Percentiles rank a stretch among this genome's conserved stretches.
These are phyloP conservation scores for Cryptophagus acutangulus DNA, from an alignment of 2,888 invertebrate genomes.

Conservation along the genomic window DNA sequence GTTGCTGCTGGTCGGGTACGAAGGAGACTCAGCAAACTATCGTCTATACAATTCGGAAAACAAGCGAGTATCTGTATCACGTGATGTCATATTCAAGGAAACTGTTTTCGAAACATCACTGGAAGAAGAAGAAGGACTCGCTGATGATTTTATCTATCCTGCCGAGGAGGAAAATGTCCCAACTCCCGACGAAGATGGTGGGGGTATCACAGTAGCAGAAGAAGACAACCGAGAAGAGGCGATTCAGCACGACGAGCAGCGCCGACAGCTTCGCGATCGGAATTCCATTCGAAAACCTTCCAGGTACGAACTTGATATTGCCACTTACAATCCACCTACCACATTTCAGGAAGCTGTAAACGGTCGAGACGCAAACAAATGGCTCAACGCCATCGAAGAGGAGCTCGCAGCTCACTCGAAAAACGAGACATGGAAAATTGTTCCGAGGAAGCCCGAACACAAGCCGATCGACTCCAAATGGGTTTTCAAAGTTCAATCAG, in stretches of 20 bases:
- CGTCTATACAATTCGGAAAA: constrained; percentile 22
- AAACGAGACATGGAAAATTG: not conserved
- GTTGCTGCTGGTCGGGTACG: constrained; percentile 20
- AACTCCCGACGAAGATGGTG: too few species aligned
- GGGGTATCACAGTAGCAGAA: too few species aligned
- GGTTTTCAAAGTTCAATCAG: constrained; percentile 4
- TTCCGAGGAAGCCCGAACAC: not conserved
- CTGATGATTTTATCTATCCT: too few species aligned
- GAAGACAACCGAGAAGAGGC: too few species aligned
- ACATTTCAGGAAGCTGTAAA: not conserved
- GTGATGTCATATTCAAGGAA: constrained; percentile 24
- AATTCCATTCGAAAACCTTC: not conserved
- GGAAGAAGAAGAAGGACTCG: too few species aligned
- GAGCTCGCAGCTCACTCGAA: not conserved
- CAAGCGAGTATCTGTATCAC: constrained; percentile 24
- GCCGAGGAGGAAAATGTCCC: too few species aligned
- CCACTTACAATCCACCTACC: constrained; percentile 3
- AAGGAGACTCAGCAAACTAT: constrained; percentile 23
- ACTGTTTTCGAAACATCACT: constrained; percentile 14
- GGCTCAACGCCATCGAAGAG: constrained; percentile 1
- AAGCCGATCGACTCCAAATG: constrained; percentile 1
- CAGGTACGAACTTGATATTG: constrained; percentile 6
- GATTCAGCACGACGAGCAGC: not conserved
- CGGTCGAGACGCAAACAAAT: not conserved
- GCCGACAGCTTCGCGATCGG: not conserved